Base-by-base conservation (phyloP, 2,888 invertebrate genomes). In the Stictocephala bisonia region DNA sequence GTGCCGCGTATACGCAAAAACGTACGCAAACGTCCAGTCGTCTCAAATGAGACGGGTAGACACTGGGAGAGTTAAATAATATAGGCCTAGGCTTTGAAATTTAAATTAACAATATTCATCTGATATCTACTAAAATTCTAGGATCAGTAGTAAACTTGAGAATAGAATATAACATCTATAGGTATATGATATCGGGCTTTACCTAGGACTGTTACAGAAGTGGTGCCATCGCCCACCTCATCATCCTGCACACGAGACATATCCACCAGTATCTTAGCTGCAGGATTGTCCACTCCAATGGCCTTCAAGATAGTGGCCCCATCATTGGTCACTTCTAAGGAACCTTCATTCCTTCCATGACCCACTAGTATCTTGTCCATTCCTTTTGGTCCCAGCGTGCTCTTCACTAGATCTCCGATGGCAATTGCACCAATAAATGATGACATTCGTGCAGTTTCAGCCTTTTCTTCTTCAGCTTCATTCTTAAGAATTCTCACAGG, bases 201-300 rank as follows among this genome's bases (percentile, higher is more conserved):
- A 91, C 91, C 91, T 77, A 92, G 85, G 48, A 97, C 99, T 69
- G 98, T 96, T 0, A 99, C 99, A 0, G 99, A 99, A 44, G 99
- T 99, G n/a, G 99, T 99, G 13, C 99, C 99, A 89, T 99, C 99
- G 51, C 99, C 99, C 74, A 99, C 99, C 88, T 99, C 99, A 83
- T 97, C 97, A 86, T 99, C 99, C 84, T 99, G 99, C 2, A 97
- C 97, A 85, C 95, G 94, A 13, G 99, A 95, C 91, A 99, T 98
- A 79, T 99, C 97, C n/a, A 99, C 97, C 64, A 99, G 87, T 81
- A 99, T 95, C 86, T 99, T 99, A 0, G 99, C 99, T 29, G 99
- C 99, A 22, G 99, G 98, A 85, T 99, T 99, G 83, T 99, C 99
- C 18, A 99, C 95, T 70, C 99, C 99, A 72, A 99, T 90, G 0